Conservation (phyloP, 1,140 invertebrate genomes). For the Lepidurus apus region DNA sequence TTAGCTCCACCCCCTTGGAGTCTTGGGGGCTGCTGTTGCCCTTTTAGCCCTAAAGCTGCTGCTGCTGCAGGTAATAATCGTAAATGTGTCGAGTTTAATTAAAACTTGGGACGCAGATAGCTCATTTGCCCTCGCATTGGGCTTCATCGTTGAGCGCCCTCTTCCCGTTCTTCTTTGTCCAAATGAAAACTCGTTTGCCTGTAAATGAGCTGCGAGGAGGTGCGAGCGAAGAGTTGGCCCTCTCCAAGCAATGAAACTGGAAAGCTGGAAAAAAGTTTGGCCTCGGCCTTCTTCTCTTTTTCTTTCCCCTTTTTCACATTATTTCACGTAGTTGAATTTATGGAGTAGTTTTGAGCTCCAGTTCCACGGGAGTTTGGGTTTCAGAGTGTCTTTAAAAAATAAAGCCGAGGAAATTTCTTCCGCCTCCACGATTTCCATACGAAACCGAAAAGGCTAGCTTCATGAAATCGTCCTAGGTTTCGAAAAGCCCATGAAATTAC, state of each 20-base stretch:
- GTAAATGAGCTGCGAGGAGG: constrained; percentile 3
- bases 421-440: background rate
- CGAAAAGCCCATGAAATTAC: background rate
- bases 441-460: background rate
- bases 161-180: background rate
- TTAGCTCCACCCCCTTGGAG: background rate
- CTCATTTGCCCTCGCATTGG: constrained; percentile 9
- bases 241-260: background rate
- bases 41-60: constrained; percentile 18
- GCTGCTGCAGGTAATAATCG: constrained; percentile 13
- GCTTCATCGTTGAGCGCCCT: constrained; percentile 6
- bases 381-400: background rate
- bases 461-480: background rate
- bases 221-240: background rate
- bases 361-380: no score
- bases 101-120: constrained; percentile 3
- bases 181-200: constrained; percentile 22
- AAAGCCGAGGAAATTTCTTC: background rate
- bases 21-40: background rate
- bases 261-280: background rate
- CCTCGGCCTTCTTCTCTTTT: background rate
- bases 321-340: constrained; percentile 3
- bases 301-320: background rate
- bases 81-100: constrained; percentile 19
- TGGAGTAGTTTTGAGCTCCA: background rate